Conservation (phyloP, 2,113 vertebrate genomes). For the Leuciscus idus region DNA sequence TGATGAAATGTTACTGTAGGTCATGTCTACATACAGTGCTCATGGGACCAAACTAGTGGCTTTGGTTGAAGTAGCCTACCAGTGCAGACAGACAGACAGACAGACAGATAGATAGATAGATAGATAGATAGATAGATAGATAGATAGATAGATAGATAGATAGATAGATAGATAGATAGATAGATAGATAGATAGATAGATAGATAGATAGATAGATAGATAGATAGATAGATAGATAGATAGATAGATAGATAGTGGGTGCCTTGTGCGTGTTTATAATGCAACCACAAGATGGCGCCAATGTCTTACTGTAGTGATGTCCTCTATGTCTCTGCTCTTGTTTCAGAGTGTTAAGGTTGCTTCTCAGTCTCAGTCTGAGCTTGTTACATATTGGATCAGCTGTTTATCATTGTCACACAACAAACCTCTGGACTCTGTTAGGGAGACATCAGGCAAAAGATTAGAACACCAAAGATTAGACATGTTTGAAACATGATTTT, state of each 20-base stretch:
- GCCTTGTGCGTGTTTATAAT: background rate
- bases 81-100: background rate
- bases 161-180: background rate
- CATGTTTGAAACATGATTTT: background rate
- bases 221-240: conserved; percentile 56
- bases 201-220: conserved; percentile 36
- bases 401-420: background rate
- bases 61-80: background rate
- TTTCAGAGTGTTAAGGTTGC: background rate
- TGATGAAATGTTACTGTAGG: conserved; percentile 18
- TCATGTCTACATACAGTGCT: background rate
- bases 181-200: conserved; percentile 19
- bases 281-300: conserved; percentile 43
- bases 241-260: conserved; percentile 49
- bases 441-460: background rate
- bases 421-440: background rate
- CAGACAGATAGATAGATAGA: background rate
- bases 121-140: background rate
- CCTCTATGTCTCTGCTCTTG: background rate
- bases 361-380: background rate
- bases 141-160: conserved; percentile 56
- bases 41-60: background rate
- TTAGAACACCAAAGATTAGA: background rate
- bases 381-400: background rate
- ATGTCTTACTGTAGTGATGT: background rate